These are phyloP conservation scores for Acanthopleura granulata DNA, from an alignment of 2,888 invertebrate genomes.

Conservation along the genomic window DNA sequence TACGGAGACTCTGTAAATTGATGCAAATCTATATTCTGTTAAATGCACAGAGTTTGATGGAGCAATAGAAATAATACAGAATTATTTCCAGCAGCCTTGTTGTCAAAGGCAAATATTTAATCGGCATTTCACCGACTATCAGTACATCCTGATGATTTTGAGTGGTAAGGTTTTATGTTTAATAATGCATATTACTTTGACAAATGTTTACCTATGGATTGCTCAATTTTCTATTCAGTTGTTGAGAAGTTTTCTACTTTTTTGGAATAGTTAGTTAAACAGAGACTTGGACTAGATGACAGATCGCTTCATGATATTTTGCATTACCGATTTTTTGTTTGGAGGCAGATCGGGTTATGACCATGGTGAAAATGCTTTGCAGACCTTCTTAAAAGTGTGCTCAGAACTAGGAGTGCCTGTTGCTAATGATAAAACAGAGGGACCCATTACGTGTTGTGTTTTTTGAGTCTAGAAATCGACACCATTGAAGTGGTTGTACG, in stretches of 20 bases:
- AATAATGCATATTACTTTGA: not conserved
- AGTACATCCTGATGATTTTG: not conserved
- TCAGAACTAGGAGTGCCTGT: conserved; percentile 10
- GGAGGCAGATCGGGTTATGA: not conserved
- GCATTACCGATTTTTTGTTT: conserved; percentile 20
- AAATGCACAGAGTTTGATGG: not conserved
- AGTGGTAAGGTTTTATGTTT: conserved; percentile 2
- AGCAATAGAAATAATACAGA: not conserved
- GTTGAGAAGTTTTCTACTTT: conserved; percentile 15
- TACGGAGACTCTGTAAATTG: not conserved
- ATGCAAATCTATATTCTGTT: not conserved
- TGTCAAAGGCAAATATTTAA: not conserved
- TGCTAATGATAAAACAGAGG: conserved; percentile 11
- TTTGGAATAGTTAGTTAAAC: conserved; percentile 2
- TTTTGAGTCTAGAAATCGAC: conserved; percentile 11
- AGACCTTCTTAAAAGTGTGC: not conserved
- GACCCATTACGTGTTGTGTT: not conserved
- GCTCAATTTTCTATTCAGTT: conserved; percentile 14
- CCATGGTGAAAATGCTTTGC: not conserved
- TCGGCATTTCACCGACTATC: not conserved
- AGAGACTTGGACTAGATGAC: not conserved
- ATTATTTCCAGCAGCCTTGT: not conserved
- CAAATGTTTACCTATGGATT: conserved; percentile 22
- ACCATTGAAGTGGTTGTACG: not conserved
- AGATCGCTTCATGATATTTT: not conserved